Evolutionary conservation across 2,113 vertebrate species (phyloP).

Genomic region (Protobothrops mucrosquamatus): DNA sequence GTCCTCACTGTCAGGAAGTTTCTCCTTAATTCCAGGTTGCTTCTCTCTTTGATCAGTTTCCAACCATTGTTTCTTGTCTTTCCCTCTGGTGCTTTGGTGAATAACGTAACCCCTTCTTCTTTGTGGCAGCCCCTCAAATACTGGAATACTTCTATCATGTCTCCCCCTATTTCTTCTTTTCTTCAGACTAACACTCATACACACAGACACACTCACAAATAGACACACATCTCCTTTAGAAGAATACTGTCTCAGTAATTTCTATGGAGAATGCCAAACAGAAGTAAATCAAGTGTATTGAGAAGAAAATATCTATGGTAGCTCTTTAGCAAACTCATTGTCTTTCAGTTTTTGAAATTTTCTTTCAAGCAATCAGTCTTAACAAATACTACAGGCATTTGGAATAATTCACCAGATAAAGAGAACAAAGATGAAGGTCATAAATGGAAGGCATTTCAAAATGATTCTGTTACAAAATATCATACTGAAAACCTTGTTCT

Average conservation of each 20-base stretch:
- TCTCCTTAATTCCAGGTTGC: no score
- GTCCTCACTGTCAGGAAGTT: no score
- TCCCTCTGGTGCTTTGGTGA: no score
- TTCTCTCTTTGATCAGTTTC: no score
- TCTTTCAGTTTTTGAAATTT: neutral
- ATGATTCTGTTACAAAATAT: neutral
- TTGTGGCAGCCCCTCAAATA: no score
- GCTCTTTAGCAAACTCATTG: neutral
- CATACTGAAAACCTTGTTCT: neutral
- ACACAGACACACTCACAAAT: neutral
- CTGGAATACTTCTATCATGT: no score
- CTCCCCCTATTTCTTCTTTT: no score
- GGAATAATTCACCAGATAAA: neutral
- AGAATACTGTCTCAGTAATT: neutral
- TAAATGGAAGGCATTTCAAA: neutral
- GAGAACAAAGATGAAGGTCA: neutral
- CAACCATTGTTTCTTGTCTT: no score
- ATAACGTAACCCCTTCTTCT: no score
- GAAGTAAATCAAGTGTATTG: neutral
- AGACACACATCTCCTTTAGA: neutral
- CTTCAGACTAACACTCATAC: no score
- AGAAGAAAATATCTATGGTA: neutral
- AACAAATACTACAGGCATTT: neutral
- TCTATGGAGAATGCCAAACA: neutral
- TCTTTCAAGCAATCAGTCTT: neutral